Conservation (phyloP, 2,797 vertebrate species). For the Lateolabrax maculatus region DNA sequence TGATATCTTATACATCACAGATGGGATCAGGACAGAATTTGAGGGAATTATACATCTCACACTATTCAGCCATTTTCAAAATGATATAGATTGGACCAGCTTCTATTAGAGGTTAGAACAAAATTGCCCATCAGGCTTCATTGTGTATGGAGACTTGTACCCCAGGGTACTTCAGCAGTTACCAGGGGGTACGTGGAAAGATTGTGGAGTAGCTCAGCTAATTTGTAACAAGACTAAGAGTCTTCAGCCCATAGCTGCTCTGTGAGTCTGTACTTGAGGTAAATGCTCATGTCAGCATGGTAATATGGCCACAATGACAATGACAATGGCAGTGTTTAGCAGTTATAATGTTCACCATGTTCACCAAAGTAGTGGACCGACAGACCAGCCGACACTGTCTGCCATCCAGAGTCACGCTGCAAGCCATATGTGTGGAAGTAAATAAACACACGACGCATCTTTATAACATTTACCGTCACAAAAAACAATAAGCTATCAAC, state of each 20-base stretch:
- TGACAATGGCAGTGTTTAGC: neutral
- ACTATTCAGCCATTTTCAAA: neutral
- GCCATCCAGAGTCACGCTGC: neutral
- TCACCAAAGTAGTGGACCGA: neutral
- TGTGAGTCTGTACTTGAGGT: neutral
- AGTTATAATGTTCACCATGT: neutral
- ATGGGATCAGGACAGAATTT: neutral
- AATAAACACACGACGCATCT: neutral
- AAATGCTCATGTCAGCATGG: neutral
- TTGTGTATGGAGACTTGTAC: constrained; percentile 1
- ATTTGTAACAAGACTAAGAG: neutral
- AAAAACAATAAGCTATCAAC: neutral
- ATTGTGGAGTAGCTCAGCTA: neutral
- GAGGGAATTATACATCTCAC: constrained; percentile 6
- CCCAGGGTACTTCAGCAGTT: neutral
- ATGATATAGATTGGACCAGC: neutral
- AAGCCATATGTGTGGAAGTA: neutral
- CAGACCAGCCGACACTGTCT: too few relatives aligned
- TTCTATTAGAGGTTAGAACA: neutral
- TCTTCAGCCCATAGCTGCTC: neutral
- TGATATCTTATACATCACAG: constrained; percentile 13
- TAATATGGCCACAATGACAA: neutral
- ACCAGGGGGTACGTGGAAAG: neutral
- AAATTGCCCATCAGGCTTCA: constrained; percentile 8
- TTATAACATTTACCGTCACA: neutral